A percentile compares a stretch with the other conserved stretches of the same genome.
Conservation (phyloP, 2,113 vertebrate genomes). For the Nanorana parkeri region DNA sequence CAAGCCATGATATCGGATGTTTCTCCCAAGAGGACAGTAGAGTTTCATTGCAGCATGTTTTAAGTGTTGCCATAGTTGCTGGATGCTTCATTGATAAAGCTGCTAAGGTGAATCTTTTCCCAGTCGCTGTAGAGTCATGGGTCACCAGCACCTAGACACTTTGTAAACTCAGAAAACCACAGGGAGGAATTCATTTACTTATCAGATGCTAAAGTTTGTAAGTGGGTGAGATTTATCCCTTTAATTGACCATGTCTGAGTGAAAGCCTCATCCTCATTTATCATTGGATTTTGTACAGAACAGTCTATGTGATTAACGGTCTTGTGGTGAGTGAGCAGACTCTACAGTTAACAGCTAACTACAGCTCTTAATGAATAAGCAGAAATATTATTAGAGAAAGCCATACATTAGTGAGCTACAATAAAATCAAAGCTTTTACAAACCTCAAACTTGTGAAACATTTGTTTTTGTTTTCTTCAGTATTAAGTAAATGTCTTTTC, state of each 20-base stretch:
- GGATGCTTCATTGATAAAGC: slow-evolving; percentile 25
- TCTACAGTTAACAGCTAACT: slow-evolving; percentile 52
- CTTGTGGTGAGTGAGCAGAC: slow-evolving; percentile 40
- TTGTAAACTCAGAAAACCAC: slow-evolving; percentile 27
- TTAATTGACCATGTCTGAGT: slow-evolving; percentile 52
- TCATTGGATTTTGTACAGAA: slow-evolving; percentile 53
- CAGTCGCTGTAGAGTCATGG: slow-evolving; percentile 23
- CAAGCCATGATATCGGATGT: too few relatives aligned
- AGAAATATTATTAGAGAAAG: slow-evolving; percentile 59
- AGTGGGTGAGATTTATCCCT: slow-evolving; percentile 48
- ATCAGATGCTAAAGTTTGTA: slow-evolving; percentile 53
- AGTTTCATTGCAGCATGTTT: background rate
- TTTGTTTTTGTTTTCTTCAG: background rate
- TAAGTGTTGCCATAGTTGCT: slow-evolving; percentile 10
- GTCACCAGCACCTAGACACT: slow-evolving; percentile 31
- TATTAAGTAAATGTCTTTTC: background rate
- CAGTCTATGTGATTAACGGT: slow-evolving; percentile 54
- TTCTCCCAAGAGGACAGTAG: too few relatives aligned
- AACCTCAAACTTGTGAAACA: slow-evolving; percentile 34
- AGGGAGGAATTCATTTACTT: slow-evolving; percentile 45
- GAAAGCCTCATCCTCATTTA: slow-evolving; percentile 52
- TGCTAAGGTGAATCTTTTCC: slow-evolving; percentile 49
- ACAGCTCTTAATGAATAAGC: slow-evolving; percentile 60
- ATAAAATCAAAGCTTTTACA: slow-evolving; percentile 63
- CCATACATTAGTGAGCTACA: slow-evolving; percentile 53